Evolutionary conservation across 2,113 vertebrate species (phyloP).

Genomic region (Microcebus jonahi): DNA sequence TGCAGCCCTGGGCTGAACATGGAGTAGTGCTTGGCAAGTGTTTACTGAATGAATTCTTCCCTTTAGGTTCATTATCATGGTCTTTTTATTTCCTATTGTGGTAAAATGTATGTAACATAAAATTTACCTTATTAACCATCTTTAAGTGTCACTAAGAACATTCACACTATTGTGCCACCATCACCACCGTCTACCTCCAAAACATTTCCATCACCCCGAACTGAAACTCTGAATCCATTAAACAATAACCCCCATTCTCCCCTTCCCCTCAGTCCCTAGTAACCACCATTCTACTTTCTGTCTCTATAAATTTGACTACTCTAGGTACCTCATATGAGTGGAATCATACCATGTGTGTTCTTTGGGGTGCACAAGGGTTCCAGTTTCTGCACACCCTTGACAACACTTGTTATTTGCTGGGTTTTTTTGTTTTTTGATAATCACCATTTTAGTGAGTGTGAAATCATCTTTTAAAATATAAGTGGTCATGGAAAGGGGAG

Average conservation of each 20-base stretch:
- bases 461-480: not conserved
- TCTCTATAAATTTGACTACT: not conserved
- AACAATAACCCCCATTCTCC: not conserved
- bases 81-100: not conserved
- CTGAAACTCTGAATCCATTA: not conserved
- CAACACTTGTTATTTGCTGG: not conserved
- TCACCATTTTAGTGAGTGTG: not conserved
- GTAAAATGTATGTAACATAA: not conserved
- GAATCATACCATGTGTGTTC: not conserved
- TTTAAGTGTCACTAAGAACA: not conserved
- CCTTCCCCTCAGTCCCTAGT: not conserved
- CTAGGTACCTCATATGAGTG: not conserved
- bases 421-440: not conserved
- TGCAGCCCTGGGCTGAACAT: not conserved
- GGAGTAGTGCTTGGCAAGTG: not conserved
- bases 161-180: fast-evolving
- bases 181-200: too few relatives aligned
- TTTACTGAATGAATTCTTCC: not conserved
- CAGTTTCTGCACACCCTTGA: not conserved
- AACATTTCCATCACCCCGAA: not conserved
- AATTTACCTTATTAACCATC: not conserved
- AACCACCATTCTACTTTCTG: not conserved
- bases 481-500: not conserved
- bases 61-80: not conserved
- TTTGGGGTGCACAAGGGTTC: not conserved